Percentiles rank a stretch among this genome's conserved stretches.
phyloP scores from a whole-genome alignment of 2,113 vertebrate species.

The Oxygymnocypris stewartii region DNA sequence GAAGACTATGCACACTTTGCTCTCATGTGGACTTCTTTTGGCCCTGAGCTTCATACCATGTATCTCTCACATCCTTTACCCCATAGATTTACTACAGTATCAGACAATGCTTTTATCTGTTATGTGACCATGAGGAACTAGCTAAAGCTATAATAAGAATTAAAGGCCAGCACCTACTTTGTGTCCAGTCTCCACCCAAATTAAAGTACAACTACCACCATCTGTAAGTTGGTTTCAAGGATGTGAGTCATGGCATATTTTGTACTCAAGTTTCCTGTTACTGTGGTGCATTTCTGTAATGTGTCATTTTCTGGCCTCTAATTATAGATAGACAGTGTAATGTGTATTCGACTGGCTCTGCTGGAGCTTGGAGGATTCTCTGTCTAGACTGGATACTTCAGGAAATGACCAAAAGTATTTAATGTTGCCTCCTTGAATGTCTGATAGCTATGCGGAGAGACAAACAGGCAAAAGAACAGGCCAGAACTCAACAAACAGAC shows the following conservation, averaged over 20 bases:
- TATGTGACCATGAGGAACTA: background rate
- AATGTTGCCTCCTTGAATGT: background rate
- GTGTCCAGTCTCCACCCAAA: constrained; percentile 4
- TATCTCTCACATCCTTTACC: background rate
- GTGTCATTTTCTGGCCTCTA: background rate
- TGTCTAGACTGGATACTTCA: constrained; percentile 14
- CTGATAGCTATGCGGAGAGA: background rate
- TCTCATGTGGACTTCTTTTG: too few species aligned
- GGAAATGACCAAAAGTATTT: constrained; percentile 28
- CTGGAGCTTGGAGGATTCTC: background rate
- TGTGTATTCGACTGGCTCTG: background rate
- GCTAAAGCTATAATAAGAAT: background rate
- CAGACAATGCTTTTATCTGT: background rate
- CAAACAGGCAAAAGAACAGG: background rate
- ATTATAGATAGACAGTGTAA: constrained; percentile 21
- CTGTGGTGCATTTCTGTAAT: constrained; percentile 11
- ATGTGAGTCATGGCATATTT: background rate
- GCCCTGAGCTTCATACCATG: too few species aligned
- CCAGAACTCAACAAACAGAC: background rate
- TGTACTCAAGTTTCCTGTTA: constrained; percentile 18
- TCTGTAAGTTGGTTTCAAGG: background rate
- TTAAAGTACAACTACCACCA: background rate
- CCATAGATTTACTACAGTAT: background rate
- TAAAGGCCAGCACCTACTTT: background rate
- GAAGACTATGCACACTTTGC: too few species aligned